phyloP scores from a whole-genome alignment of 2,797 vertebrate genomes.

The Botia almorhae region DNA sequence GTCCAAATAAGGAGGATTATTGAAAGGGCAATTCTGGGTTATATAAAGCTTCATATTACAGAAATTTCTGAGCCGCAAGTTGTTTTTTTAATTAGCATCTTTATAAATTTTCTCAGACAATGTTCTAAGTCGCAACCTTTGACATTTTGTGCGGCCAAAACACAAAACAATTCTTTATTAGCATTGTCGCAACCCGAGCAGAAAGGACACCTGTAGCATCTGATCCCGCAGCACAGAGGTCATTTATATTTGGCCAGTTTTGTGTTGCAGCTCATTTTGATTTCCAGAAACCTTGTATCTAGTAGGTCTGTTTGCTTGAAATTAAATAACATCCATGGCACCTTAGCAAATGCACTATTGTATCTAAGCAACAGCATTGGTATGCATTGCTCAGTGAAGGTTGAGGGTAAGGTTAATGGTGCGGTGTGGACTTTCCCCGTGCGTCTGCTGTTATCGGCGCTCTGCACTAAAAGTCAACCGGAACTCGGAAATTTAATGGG shows the following conservation, averaged over 20 bases:
- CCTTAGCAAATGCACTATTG: constrained; percentile 56
- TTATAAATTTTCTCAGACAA: constrained; percentile 1
- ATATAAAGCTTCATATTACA: not conserved
- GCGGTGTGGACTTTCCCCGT: constrained; percentile 52
- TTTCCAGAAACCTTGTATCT: not conserved
- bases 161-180: constrained; percentile 13
- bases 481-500: constrained; percentile 67
- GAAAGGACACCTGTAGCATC: not conserved
- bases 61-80: not conserved
- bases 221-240: not conserved
- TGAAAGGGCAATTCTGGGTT: too few relatives aligned
- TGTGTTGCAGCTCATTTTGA: constrained; percentile 20
- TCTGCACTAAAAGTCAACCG: constrained; percentile 50
- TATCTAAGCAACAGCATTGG: constrained; percentile 69
- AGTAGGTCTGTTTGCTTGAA: constrained; percentile 32
- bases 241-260: constrained; percentile 20
- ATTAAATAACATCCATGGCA: constrained; percentile 55
- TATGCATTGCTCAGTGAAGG: constrained; percentile 54
- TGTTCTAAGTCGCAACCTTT: not conserved
- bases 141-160: not conserved
- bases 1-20: too few relatives aligned
- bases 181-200: not conserved
- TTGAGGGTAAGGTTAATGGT: constrained; percentile 66
- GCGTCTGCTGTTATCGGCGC: constrained; percentile 58
- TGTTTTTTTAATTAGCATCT: not conserved